phyloP scores from a whole-genome alignment of 2,797 vertebrate species.

The Acanthurus leucopareius region DNA sequence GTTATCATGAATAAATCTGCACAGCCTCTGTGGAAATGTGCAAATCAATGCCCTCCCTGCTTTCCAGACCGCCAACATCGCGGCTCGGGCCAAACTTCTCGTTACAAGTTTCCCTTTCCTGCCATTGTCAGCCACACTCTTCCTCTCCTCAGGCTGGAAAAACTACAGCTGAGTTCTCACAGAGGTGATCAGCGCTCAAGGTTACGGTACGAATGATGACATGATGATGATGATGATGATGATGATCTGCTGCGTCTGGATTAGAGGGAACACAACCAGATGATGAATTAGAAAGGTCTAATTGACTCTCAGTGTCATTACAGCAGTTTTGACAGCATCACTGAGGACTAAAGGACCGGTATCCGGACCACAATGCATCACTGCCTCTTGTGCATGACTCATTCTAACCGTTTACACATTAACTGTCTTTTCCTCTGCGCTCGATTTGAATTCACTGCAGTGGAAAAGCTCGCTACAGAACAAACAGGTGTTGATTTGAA shows the following conservation, averaged over 20 bases:
- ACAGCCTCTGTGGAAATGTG: neutral
- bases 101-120: slow-evolving; percentile 80
- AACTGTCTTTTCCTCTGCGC: too few relatives aligned
- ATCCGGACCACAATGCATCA: slow-evolving; percentile 30
- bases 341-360: slow-evolving; percentile 34
- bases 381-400: slow-evolving; percentile 47
- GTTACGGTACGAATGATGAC: slow-evolving; percentile 16
- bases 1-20: neutral
- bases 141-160: slow-evolving; percentile 69
- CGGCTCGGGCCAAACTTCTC: slow-evolving; percentile 42
- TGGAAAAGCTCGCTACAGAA: too few relatives aligned
- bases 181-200: slow-evolving; percentile 48
- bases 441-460: too few relatives aligned
- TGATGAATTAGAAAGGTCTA: neutral
- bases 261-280: slow-evolving; percentile 9
- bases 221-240: slow-evolving; percentile 8
- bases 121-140: slow-evolving; percentile 76
- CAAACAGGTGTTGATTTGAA: too few relatives aligned
- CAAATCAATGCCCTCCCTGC: too few relatives aligned
- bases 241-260: slow-evolving; percentile 12
- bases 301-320: too few relatives aligned
- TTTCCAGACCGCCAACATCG: neutral
- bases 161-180: slow-evolving; percentile 33
- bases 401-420: slow-evolving; percentile 36
- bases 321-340: neutral